Conservation (phyloP, 2,888 invertebrate species). For the Standfussiana lucernea region DNA sequence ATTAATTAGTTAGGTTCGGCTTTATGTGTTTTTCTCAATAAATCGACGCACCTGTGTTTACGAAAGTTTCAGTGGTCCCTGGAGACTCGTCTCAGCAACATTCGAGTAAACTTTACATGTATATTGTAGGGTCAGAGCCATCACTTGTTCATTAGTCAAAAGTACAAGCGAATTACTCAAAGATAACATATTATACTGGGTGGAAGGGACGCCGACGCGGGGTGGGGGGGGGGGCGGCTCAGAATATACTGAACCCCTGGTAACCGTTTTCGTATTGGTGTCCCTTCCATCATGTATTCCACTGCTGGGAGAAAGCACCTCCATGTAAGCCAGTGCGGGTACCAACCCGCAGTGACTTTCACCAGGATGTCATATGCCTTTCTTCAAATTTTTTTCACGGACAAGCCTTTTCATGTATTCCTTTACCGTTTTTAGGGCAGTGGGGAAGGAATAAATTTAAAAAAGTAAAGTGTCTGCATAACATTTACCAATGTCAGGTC, state of each 20-base stretch:
- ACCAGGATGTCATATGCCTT: no score
- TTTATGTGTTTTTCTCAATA: conserved; percentile 12
- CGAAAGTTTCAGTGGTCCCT: conserved; percentile 15
- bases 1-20: conserved; percentile 10
- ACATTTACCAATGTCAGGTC: neutral
- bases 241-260: no score
- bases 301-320: no score
- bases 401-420: no score
- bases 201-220: no score
- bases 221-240: no score
- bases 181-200: no score
- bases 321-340: neutral
- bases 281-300: no score
- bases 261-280: no score
- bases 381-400: no score
- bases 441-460: no score
- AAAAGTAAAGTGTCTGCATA: neutral
- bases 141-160: neutral
- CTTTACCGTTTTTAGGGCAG: neutral
- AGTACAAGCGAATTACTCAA: neutral
- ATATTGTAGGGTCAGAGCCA: neutral
- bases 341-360: neutral
- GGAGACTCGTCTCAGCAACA: neutral
- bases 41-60: conserved; percentile 23
- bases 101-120: neutral